phyloP scores from a whole-genome alignment of 2,797 vertebrate species.

The Neosalanx taihuensis region DNA sequence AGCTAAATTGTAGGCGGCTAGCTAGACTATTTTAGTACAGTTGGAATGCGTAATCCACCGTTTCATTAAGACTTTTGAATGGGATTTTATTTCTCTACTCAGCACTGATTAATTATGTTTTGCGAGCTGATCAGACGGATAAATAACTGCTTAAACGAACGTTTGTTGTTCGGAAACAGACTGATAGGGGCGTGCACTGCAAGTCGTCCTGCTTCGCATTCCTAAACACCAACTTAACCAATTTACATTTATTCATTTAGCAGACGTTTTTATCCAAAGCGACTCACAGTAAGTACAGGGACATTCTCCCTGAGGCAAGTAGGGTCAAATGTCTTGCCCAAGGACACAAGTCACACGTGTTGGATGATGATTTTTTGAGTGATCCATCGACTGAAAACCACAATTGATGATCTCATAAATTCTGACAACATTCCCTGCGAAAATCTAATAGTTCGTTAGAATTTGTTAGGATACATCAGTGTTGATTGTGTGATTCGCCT shows the following conservation, averaged over 20 bases:
- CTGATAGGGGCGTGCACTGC: constrained; percentile 45
- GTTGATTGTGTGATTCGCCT: constrained; percentile 1
- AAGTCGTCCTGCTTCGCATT: constrained; percentile 35
- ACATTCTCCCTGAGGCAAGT: too few relatives aligned
- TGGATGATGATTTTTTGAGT: not conserved
- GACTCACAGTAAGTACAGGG: too few relatives aligned
- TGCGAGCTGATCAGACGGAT: too few relatives aligned
- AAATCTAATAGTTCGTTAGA: not conserved
- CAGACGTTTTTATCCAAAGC: too few relatives aligned
- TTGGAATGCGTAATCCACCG: too few relatives aligned
- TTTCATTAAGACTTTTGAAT: too few relatives aligned
- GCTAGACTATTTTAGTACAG: not conserved
- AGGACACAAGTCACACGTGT: not conserved
- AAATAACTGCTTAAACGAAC: too few relatives aligned
- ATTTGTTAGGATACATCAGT: constrained; percentile 1
- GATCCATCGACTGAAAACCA: constrained; percentile 17
- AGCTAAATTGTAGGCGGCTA: not conserved
- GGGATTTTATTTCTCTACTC: too few relatives aligned
- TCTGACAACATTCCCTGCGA: not conserved
- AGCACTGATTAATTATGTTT: too few relatives aligned
- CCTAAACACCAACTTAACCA: constrained; percentile 15
- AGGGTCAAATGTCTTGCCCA: too few relatives aligned
- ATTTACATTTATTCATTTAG: constrained; percentile 15
- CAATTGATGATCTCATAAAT: not conserved
- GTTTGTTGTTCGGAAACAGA: not conserved